Base-by-base conservation (phyloP, 2,113 vertebrate genomes). In the Hydrochoerus hydrochaeris region DNA sequence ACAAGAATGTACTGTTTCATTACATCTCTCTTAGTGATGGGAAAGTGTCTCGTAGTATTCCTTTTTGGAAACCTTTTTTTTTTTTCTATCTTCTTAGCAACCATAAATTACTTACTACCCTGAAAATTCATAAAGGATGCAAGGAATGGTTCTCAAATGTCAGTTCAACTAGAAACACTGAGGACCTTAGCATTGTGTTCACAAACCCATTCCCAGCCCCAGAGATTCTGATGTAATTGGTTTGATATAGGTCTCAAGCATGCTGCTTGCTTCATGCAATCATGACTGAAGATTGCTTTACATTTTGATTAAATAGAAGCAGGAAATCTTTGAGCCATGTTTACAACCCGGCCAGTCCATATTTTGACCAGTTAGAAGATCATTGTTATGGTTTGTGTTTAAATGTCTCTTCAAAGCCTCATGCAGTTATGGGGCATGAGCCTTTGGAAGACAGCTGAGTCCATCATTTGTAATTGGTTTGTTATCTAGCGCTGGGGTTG, bases 31-130 rank as follows among this genome's bases (percentile, higher is more conserved):
- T 88, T n/a, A 54, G 12, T 41, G 67, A 12, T 44, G 46, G 90
- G 28, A 26, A 92, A 71, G 35, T 65, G 85, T 77, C 26, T 87
- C 28, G 16, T 57, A 58, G 11, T 17, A 63, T 92, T 75, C 92
- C 67, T 84, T 88, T 86, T 80, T 85, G 12, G 35, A 67, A 82
- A 85, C 5, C 7, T 69, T 54, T 77, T 77, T 69, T 54, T 77
- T 77, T 41, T 65, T 1, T 60, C 75, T 82, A 6, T 80, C 87
- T 96, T 93, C 62, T 85, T 83, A 77, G 22, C 65, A 49, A 96
- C 7, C 12, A 14, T 83, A 77, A 41, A 90, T 96, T 17, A 88
- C 28, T 41, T 82, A 16, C 4, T 24, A 65, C 7, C 32, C 35
- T 73, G n/a, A 30, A 88, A 77, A 7, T 69, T 54, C n/a, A 73